Percentiles rank a stretch among this genome's conserved stretches.
These are phyloP conservation scores for Chaetura pelagica DNA, from an alignment of 2,113 vertebrate species.

Conservation along the genomic window DNA sequence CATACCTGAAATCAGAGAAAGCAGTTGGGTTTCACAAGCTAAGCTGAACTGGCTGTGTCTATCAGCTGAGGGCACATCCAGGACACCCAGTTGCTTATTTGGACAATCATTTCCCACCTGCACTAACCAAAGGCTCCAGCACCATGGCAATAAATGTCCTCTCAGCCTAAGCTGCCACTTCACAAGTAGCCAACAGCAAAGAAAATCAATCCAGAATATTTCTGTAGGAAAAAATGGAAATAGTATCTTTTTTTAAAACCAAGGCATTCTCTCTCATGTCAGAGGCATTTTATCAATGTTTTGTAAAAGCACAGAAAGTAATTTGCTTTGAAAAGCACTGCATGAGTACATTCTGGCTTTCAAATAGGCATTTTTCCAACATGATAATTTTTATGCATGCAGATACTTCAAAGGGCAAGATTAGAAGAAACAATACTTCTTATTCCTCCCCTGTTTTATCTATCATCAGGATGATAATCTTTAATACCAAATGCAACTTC, in stretches of 20 bases:
- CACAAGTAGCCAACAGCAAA: not conserved
- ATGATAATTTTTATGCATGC: not conserved
- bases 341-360: not conserved
- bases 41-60: not conserved
- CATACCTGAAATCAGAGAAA: not conserved
- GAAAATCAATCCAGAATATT: not conserved
- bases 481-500: not conserved
- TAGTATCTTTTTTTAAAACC: not conserved
- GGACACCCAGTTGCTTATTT: not conserved
- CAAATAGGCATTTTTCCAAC: not conserved
- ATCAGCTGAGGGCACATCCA: not conserved
- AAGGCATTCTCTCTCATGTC: not conserved
- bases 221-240: not conserved
- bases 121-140: not conserved
- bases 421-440: not conserved
- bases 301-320: not conserved
- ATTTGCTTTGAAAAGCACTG: not conserved
- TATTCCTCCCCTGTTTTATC: not conserved
- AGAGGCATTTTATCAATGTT: not conserved
- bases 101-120: not conserved
- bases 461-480: not conserved
- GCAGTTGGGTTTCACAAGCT: not conserved
- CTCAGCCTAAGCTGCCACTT: not conserved
- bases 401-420: conserved; percentile 24
- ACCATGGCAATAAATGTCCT: not conserved